A percentile compares a stretch with the other conserved stretches of the same genome.
Evolutionary conservation across 2,797 vertebrate genomes (phyloP).

Genomic region (Hypotaenidia philippensis): DNA sequence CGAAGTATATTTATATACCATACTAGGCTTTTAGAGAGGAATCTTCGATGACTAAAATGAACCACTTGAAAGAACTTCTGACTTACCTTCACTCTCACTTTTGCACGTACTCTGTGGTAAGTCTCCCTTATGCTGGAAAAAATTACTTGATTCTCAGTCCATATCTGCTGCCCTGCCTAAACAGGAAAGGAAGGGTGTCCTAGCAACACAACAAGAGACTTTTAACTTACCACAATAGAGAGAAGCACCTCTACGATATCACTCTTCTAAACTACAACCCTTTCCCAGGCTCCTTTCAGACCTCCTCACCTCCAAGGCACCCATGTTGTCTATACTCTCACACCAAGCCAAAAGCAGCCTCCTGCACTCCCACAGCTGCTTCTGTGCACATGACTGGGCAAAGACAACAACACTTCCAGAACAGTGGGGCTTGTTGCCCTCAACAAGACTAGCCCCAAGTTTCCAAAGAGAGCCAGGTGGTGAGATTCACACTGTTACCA

Average conservation of each 20-base stretch:
- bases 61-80: not conserved
- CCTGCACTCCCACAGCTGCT: fast-evolving
- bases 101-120: not conserved
- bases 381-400: fast-evolving
- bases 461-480: not conserved
- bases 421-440: not conserved
- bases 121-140: not conserved
- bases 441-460: not conserved
- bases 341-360: not conserved
- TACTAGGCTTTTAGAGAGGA: not conserved
- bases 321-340: fast-evolving
- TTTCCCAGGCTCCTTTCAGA: not conserved
- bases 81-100: not conserved
- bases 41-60: not conserved
- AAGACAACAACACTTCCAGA: not conserved
- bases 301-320: not conserved
- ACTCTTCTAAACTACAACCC: fast-evolving
- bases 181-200: fast-evolving
- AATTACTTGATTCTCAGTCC: not conserved
- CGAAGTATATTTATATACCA: not conserved
- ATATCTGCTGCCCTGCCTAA: not conserved
- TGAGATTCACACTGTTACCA: not conserved
- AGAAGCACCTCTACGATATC: fast-evolving
- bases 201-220: fast-evolving
- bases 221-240: not conserved